Evolutionary conservation across 2,797 vertebrate species (phyloP).

Genomic region (Ciconia nigra): DNA sequence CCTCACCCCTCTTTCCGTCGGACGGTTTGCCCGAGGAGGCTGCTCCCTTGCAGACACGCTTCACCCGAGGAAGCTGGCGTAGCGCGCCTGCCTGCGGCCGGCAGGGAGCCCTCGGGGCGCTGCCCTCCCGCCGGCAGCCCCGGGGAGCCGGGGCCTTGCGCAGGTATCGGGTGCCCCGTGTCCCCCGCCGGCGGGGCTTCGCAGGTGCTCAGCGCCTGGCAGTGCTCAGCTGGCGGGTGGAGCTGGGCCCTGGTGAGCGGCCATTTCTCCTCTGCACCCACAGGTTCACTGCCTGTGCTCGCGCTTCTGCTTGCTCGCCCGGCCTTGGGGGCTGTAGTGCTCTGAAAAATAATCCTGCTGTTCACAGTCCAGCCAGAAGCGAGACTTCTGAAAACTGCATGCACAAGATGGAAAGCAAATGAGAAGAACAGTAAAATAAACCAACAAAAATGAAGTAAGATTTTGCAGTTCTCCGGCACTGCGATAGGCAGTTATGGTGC

Average conservation of each 20-base stretch:
- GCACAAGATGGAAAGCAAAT: accelerated
- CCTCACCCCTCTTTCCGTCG: neutral
- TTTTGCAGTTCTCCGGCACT: neutral
- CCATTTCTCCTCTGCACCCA: accelerated
- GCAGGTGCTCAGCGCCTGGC: neutral
- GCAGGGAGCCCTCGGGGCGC: accelerated
- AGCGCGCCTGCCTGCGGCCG: too few relatives aligned
- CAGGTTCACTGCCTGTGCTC: neutral
- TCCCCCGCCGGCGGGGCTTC: neutral
- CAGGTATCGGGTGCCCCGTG: too few relatives aligned
- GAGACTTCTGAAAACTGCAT: accelerated
- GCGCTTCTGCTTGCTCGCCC: accelerated
- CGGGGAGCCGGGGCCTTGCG: neutral
- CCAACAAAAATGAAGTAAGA: neutral
- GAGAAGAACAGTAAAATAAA: neutral
- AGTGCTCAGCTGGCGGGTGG: neutral
- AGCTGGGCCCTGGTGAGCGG: too few relatives aligned
- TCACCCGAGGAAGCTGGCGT: too few relatives aligned
- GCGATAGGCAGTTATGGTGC: neutral
- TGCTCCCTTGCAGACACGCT: neutral
- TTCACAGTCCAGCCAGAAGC: neutral
- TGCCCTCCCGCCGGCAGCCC: neutral
- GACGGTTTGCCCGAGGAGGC: too few relatives aligned
- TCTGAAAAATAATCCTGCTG: accelerated
- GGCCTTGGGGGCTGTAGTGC: too few relatives aligned